Evolutionary conservation across 2,797 vertebrate genomes (phyloP), one percentile per base, ranked within the genome.

Genomic region (Clamator glandarius): DNA sequence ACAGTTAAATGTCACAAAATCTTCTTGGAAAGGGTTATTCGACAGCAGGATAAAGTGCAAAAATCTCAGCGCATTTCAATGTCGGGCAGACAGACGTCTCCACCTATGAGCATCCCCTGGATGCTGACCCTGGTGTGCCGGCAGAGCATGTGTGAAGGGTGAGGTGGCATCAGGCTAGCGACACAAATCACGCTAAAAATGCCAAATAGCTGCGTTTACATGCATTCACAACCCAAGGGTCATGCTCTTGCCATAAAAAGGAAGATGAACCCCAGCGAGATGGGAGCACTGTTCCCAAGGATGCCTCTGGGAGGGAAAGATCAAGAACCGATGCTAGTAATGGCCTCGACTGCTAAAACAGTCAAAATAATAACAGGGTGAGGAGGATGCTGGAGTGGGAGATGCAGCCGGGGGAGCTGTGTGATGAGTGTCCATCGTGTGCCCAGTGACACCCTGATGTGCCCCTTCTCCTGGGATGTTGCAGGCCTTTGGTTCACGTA

Each of bases 291-390:
- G 92, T 82, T 90, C 87, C 93, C 83, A 76, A 91, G 84, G 85
- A 93, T 96, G 95, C 86, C 89, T 86, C 85, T 92, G 87, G 87
- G 83, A 92, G 94, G 93, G 75, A 91, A 91, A 91, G 96, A 94
- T 94, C 92, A 96, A 88, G 93, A 92, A 84, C 62, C 8, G 4
- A 80, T 85, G 91, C 73, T 94, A 39, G 0, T 95, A 95, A 95
- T 95, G 91, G 83, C 91, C 90, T 58, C 46, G 2, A 59, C 84
- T 90, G 87, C 87, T 95, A 50, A 84, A 90, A 76, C 55, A 91
- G 73, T 92, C 76, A 73, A 88, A 93, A 86, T 84, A 94, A 86
- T 95, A 66, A 82, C 1, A 14, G 48, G 36, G 42, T 74, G 77
- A 41, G 52, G n/a, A 87, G 74, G 55, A 41, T 88, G 83, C 63